Base-by-base conservation (phyloP, 2,797 vertebrate species). In the Myripristis murdjan region DNA sequence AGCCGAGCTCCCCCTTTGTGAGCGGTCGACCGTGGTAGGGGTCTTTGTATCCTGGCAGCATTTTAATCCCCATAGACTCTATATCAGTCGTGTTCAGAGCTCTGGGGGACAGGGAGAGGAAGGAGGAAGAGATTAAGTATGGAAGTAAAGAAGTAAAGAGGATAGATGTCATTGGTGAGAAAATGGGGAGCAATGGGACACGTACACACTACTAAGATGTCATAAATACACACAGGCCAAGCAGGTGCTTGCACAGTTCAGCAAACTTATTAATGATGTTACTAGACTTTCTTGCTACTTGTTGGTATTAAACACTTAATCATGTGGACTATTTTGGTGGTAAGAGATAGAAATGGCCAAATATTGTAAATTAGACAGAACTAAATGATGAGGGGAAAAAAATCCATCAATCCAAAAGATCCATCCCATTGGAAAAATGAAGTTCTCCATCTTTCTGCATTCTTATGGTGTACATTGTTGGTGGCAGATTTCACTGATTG, bases 1-100 rank as follows among this genome's bases (percentile, higher is more conserved):
- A 98, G 11, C 97, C 97, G 73, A 98, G 89, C 82, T 98, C 97
- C 53, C 97, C 97, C 66, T 95, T 97, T 2, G 97, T 98, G 39
- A 98, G 93, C 0, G 97, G 97, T 3, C 97, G 94, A 5, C 95
- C 95, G 0, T 97, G 96, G 83, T 98, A 98, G 0, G 97, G 97
- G 83, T 98, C 97, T 43, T 88, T 95, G 89, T 98, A 98, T 20
- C 96, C 96, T 0, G 97, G 96, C 26, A 98, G 91, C 97, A 98
- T 98, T 53, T 94, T 93, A 75, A 98, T 96, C n/a, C 96, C 96
- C 92, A 97, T 73, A 0, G 81, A 52, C 3, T 96, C 71, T 41
- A 98, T 87, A 76, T 98, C 94, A 81, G 95, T 96, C 47, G 88
- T 73, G 52, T 98, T 98, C 93, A 97, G 91, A 1, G 96, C 96